phyloP scores from a whole-genome alignment of 2,888 invertebrate genomes.

The Brenthis daphne region DNA sequence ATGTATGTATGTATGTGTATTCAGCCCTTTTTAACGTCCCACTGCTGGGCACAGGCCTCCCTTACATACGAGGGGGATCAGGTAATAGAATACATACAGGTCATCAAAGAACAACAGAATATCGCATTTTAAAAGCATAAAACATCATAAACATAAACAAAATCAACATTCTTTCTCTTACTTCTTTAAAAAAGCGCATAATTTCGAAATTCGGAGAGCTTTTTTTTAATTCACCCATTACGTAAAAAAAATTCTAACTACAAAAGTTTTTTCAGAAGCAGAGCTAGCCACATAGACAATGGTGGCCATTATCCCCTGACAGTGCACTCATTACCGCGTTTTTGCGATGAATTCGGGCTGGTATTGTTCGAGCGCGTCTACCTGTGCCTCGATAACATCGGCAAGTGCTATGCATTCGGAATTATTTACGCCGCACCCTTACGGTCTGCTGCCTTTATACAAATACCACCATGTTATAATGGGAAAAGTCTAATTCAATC shows the following conservation, averaged over 20 bases:
- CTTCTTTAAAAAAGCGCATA: too few relatives aligned
- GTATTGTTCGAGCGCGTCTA: slow-evolving; percentile 38
- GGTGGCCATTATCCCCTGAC: slow-evolving; percentile 64
- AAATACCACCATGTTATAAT: too few relatives aligned
- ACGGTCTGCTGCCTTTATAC: background rate
- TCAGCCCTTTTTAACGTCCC: too few relatives aligned
- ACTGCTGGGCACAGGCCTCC: too few relatives aligned
- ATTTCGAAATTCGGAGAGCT: slow-evolving; percentile 13
- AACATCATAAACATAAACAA: too few relatives aligned
- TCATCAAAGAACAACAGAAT: too few relatives aligned
- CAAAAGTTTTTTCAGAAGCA: slow-evolving; percentile 50
- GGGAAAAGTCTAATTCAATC: too few relatives aligned
- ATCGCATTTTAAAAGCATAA: too few relatives aligned
- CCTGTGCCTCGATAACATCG: slow-evolving; percentile 22
- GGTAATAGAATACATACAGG: too few relatives aligned
- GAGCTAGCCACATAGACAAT: slow-evolving; percentile 69
- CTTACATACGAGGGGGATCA: too few relatives aligned
- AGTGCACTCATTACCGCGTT: slow-evolving; percentile 76
- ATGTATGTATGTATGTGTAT: too few relatives aligned
- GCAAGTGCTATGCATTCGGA: background rate
- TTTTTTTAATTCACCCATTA: slow-evolving; percentile 48
- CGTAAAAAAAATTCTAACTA: slow-evolving; percentile 32
- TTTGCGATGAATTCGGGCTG: slow-evolving; percentile 34
- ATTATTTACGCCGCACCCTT: background rate
- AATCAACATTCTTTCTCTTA: too few relatives aligned